Evolutionary conservation across 2,113 vertebrate species (phyloP).

Genomic region (Mirounga angustirostris): DNA sequence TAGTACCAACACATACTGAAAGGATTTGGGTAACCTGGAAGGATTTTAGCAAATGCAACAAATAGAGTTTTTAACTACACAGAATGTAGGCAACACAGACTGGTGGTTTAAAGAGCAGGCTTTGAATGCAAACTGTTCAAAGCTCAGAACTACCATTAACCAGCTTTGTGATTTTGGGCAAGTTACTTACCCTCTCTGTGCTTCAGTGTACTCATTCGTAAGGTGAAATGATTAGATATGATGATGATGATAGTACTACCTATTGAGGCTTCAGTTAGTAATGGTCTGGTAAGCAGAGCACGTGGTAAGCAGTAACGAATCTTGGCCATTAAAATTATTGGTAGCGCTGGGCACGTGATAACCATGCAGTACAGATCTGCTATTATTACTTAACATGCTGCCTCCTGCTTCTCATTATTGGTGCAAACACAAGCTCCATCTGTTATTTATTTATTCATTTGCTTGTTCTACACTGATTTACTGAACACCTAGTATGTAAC

Average conservation of each 20-base stretch:
- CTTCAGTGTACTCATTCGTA: background rate
- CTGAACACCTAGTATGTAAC: background rate
- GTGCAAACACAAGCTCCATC: background rate
- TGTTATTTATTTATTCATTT: background rate
- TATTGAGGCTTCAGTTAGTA: background rate
- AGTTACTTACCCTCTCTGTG: background rate
- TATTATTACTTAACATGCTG: background rate
- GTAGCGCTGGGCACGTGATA: background rate
- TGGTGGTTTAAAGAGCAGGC: background rate
- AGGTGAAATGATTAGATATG: constrained; percentile 15
- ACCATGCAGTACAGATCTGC: background rate
- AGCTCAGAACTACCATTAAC: background rate
- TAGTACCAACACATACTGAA: background rate
- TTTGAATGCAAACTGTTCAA: background rate
- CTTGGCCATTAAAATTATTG: constrained; percentile 5
- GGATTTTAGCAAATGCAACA: background rate
- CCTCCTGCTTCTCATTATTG: background rate
- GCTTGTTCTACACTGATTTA: background rate
- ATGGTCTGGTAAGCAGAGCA: background rate
- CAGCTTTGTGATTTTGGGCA: background rate
- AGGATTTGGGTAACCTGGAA: background rate
- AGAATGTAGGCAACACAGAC: background rate
- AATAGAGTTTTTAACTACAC: background rate
- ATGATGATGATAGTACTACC: background rate
- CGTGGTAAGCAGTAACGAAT: background rate